Base-by-base conservation (phyloP, 2,888 invertebrate genomes). In the Paralinhomoeus sp. region DNA sequence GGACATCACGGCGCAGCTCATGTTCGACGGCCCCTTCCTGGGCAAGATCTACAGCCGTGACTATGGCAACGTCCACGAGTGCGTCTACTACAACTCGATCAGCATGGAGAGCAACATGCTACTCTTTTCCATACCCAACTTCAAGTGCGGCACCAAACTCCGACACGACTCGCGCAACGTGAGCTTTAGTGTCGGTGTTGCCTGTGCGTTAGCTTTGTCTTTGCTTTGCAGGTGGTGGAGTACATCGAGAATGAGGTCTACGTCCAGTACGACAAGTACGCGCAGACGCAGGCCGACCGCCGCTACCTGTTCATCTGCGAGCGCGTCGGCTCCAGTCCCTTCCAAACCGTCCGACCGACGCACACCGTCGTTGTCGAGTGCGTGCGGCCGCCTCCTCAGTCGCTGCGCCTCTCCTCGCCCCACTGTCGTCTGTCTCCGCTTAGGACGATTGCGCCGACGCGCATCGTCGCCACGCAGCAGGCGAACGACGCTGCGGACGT, bases 241-340 rank as follows among this genome's bases (percentile, higher is more conserved):
- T 51, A 52, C 35, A 55, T 59, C 49, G 58, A 57, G 41, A 59
- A 59, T 46, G 50, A 57, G 38, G 54, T 59, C 9, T 59, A 59
- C 49, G 58, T 59, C 27, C 59, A 59, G 48, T 58, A 56, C 54
- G 59, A 59, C 48, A 57, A 57, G 45, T 53, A 55, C 41, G 55
- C 57, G 15, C 59, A 59, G 39, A 57, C 55, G 7, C 48, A 49
- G 0, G 48, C 50, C 41, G 59, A 59, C 47, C 50, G 53, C 41
- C 57, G 60, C 45, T 59, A 55, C 47, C 50, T 56, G 17, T 59
- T 59, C 47, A 53, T 59, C 21, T 59, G 59, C 48, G 54, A 56
- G 37, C 45, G 55, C 39, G 53, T 34, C 15, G 18, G 22, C 21
- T 17, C 22, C 35, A 21, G 41, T 17, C 37, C 27, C 40, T 37